These are phyloP conservation scores for Acipenser transmontanus DNA, from an alignment of 2,797 vertebrate species.

Conservation along the genomic window DNA sequence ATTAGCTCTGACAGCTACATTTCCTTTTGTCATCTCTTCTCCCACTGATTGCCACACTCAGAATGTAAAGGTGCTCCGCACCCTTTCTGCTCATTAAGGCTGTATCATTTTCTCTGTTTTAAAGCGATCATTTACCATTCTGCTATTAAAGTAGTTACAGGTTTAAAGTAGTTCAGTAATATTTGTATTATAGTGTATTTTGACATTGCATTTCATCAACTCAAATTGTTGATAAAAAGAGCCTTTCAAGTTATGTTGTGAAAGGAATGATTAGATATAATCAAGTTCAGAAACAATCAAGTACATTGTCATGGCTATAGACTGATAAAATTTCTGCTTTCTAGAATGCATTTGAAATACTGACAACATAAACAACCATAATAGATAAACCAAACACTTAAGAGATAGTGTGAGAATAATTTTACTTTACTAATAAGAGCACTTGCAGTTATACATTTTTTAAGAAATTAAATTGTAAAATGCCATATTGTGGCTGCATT, in stretches of 20 bases:
- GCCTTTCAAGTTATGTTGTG: background rate
- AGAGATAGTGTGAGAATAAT: too few relatives aligned
- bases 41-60: background rate
- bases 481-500: too few relatives aligned
- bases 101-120: background rate
- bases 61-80: background rate
- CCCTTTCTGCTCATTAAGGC: background rate
- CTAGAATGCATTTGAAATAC: background rate
- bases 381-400: too few relatives aligned
- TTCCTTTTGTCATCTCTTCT: background rate
- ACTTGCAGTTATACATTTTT: too few relatives aligned
- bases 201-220: background rate
- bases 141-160: background rate
- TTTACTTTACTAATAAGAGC: too few relatives aligned
- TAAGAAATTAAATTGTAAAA: too few relatives aligned
- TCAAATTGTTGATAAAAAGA: constrained; percentile 1
- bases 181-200: background rate
- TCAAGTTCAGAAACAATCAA: background rate
- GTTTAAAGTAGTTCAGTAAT: too few relatives aligned
- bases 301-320: background rate
- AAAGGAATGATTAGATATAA: background rate
- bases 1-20: background rate
- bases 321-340: background rate
- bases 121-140: background rate
- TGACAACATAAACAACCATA: too few relatives aligned